phyloP scores from a whole-genome alignment of 2,113 vertebrate species.

The Centropristis striata region DNA sequence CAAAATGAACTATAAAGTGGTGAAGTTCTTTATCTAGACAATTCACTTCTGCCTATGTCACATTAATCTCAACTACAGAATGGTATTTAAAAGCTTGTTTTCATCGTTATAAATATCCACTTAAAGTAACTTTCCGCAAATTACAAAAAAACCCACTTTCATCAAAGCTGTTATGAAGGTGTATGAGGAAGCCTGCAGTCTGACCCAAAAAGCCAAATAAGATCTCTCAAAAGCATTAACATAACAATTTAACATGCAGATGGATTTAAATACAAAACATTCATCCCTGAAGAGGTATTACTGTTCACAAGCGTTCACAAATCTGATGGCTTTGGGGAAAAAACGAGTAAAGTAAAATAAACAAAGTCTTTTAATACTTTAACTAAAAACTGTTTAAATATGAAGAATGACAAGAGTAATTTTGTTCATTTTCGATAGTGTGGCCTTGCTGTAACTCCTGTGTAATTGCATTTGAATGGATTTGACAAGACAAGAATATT shows the following conservation, averaged over 20 bases:
- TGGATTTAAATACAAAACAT: background rate
- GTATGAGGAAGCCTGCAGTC: background rate
- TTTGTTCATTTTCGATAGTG: background rate
- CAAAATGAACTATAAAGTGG: background rate
- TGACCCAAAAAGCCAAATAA: background rate
- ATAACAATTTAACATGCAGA: background rate
- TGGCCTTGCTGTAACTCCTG: background rate
- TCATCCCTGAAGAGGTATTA: background rate
- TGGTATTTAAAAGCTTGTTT: background rate
- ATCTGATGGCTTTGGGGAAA: background rate
- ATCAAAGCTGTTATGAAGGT: background rate
- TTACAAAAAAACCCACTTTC: background rate
- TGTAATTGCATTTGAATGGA: background rate
- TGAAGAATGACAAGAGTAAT: background rate
- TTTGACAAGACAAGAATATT: background rate
- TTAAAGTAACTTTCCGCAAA: background rate
- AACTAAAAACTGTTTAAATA: background rate
- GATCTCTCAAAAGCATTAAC: background rate
- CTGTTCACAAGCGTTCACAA: background rate
- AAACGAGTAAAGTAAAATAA: background rate
- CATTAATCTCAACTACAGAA: constrained; percentile 1
- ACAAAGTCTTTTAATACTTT: background rate
- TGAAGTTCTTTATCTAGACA: background rate
- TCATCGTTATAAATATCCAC: background rate
- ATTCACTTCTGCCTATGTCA: background rate